These are phyloP conservation scores for Allolobophora icterica DNA, from an alignment of 2,888 invertebrate species.

Conservation along the genomic window DNA sequence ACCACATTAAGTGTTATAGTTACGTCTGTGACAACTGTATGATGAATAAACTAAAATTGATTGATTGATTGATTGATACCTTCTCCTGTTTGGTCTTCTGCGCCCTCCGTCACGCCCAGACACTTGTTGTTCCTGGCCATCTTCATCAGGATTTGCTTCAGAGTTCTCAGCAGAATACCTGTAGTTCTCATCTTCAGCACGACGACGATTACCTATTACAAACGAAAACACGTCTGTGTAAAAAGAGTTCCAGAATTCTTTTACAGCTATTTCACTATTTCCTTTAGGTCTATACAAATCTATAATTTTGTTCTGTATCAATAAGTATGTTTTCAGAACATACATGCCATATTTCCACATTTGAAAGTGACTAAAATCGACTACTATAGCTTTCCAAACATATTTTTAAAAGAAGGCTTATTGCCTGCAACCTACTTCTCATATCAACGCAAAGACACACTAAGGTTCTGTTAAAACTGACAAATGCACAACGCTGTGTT, in stretches of 20 bases:
- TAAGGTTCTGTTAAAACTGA: neutral
- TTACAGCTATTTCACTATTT: neutral
- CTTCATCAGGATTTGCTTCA: neutral
- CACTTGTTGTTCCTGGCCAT: neutral
- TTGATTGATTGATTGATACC: too few species aligned
- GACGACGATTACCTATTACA: neutral
- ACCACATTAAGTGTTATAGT: too few species aligned
- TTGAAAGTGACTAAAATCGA: neutral
- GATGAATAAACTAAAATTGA: too few species aligned
- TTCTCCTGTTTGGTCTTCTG: neutral
- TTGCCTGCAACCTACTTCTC: neutral
- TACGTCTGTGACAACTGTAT: too few species aligned
- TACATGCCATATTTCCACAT: slow-evolving; percentile 1
- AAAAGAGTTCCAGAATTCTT: neutral
- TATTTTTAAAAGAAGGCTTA: neutral
- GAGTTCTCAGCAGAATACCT: slow-evolving; percentile 12
- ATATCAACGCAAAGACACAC: neutral
- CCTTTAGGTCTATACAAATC: neutral
- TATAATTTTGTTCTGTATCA: neutral
- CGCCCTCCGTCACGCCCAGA: neutral
- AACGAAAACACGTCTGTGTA: neutral
- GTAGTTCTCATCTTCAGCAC: slow-evolving; percentile 3
- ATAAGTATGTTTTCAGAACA: neutral
- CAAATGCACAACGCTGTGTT: neutral
- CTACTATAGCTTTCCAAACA: too few species aligned